A percentile compares a stretch with the other conserved stretches of the same genome.
Evolutionary conservation across 2,113 vertebrate species (phyloP).

Genomic region (Chloroceryle aenea): DNA sequence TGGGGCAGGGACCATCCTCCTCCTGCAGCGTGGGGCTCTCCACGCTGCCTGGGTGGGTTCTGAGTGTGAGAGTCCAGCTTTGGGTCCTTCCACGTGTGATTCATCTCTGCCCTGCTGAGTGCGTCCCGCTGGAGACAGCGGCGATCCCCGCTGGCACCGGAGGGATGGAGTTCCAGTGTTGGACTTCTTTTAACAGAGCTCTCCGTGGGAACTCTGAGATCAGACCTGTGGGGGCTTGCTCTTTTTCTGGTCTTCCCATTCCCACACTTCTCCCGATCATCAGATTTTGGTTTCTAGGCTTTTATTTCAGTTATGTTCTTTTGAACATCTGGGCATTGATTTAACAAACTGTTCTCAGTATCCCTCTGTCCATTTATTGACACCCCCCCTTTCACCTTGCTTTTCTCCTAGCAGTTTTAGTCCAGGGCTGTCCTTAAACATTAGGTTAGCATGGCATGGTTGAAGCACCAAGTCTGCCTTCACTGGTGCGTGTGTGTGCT

Average conservation of each 20-base stretch:
- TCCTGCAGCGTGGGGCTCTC: neutral
- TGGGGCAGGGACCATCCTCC: no score
- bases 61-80: rapidly evolving
- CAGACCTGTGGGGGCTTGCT: neutral
- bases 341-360: neutral
- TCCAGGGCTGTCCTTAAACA: neutral
- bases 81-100: neutral
- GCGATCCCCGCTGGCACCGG: neutral
- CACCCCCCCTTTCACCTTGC: neutral
- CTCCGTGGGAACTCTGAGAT: neutral
- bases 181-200: neutral
- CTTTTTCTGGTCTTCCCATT: neutral
- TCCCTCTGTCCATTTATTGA: neutral
- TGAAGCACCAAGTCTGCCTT: neutral
- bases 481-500: neutral
- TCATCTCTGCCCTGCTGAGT: neutral
- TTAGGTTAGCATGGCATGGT: neutral
- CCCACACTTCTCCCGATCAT: neutral
- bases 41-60: neutral
- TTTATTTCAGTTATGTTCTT: neutral
- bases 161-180: neutral
- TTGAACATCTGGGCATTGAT: neutral
- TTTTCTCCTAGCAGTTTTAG: neutral
- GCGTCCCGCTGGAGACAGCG: neutral
- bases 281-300: neutral